These are phyloP conservation scores for Ashinkailepas kermadecensis DNA, from an alignment of 2,888 invertebrate genomes.

Conservation along the genomic window DNA sequence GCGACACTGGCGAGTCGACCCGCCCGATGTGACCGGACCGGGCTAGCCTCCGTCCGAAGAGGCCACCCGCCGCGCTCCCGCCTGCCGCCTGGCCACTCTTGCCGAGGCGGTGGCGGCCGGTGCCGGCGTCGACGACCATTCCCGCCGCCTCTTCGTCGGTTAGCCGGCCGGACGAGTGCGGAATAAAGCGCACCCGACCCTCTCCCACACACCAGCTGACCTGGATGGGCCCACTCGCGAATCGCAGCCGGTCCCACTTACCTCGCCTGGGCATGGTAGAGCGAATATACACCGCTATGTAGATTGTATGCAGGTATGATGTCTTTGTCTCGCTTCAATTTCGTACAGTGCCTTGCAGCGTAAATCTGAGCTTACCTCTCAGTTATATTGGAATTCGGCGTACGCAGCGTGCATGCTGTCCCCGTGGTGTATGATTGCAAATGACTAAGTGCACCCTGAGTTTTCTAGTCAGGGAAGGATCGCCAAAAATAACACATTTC, in stretches of 20 bases:
- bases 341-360: too few relatives aligned
- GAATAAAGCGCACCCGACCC: not conserved
- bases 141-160: not conserved
- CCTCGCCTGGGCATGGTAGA: too few relatives aligned
- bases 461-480: constrained; percentile 6
- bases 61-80: too few relatives aligned
- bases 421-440: too few relatives aligned
- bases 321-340: too few relatives aligned
- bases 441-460: not conserved
- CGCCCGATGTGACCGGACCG: not conserved
- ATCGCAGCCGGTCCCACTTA: too few relatives aligned
- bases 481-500: constrained; percentile 4
- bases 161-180: not conserved
- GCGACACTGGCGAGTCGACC: not conserved
- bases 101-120: not conserved
- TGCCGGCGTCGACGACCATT: not conserved
- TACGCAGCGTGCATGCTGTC: too few relatives aligned
- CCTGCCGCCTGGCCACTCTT: too few relatives aligned
- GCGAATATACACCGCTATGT: too few relatives aligned
- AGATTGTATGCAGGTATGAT: too few relatives aligned
- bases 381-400: too few relatives aligned
- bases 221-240: not conserved
- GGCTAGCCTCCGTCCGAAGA: not conserved
- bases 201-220: not conserved
- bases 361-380: too few relatives aligned